A percentile compares a stretch with the other conserved stretches of the same genome.
Conservation (phyloP, 2,888 invertebrate species). For the Dolichopus griseipennis region DNA sequence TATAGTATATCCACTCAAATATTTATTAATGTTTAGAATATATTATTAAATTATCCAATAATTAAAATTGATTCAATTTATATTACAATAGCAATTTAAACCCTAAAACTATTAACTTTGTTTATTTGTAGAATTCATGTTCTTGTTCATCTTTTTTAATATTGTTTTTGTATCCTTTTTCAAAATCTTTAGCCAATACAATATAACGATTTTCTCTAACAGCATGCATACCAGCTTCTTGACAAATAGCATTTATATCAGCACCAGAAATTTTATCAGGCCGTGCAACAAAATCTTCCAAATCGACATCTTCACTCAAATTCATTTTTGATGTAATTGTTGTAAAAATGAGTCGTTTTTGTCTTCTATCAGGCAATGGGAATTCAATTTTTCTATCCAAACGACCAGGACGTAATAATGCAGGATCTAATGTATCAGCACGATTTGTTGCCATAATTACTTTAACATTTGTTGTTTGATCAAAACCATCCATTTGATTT, state of each 20-base stretch:
- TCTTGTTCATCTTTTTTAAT: conserved; percentile 99
- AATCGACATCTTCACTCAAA: conserved; percentile 94
- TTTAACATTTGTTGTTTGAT: conserved; percentile 99
- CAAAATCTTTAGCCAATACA: conserved; percentile 97
- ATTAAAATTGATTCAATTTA: too few relatives aligned
- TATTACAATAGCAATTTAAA: too few relatives aligned
- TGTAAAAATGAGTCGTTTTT: conserved; percentile 94
- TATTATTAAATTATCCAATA: too few relatives aligned
- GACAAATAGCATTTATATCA: conserved; percentile 99
- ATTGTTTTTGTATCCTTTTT: conserved; percentile 99
- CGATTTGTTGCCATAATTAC: conserved; percentile 95
- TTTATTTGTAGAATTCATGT: conserved; percentile 98
- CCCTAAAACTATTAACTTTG: too few relatives aligned
- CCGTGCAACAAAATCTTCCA: conserved; percentile 97
- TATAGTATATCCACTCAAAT: too few relatives aligned
- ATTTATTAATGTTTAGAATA: too few relatives aligned
- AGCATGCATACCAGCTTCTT: conserved; percentile 99
- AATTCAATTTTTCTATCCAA: conserved; percentile 98
- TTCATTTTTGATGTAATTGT: conserved; percentile 98
- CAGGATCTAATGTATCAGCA: conserved; percentile 98
- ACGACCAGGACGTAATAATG: conserved; percentile 57
- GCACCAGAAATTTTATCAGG: conserved; percentile 99
- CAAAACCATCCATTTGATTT: conserved; percentile 99
- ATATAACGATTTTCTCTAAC: conserved; percentile 97
- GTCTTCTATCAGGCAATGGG: conserved; percentile 78